phyloP scores from a whole-genome alignment of 2,113 vertebrate genomes.

The Urocolius indicus region DNA sequence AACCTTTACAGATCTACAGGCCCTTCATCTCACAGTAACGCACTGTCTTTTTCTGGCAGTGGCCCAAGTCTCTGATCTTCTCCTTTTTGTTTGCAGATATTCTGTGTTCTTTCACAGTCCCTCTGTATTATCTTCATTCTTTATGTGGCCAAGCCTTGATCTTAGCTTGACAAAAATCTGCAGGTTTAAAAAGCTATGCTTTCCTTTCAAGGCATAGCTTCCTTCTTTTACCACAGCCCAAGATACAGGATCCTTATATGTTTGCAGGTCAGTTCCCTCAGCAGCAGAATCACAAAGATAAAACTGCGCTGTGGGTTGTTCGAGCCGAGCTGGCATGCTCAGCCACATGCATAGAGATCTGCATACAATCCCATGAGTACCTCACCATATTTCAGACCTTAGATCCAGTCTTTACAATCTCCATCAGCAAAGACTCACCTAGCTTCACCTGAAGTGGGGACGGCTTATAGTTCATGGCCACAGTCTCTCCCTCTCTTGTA shows the following conservation, averaged over 20 bases:
- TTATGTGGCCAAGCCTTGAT: neutral
- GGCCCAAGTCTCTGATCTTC: neutral
- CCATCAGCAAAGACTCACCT: conserved; percentile 81
- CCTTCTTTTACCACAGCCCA: neutral
- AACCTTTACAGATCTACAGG: neutral
- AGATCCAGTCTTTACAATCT: neutral
- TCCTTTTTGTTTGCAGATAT: neutral
- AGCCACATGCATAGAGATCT: fast-evolving
- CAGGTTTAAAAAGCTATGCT: neutral
- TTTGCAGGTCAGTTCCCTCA: neutral
- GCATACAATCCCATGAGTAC: neutral
- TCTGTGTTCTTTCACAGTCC: neutral
- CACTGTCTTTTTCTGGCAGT: neutral
- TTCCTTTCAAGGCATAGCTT: neutral
- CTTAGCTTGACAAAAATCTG: neutral
- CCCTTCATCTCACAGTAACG: neutral
- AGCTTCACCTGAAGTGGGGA: conserved; percentile 96
- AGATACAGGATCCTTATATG: neutral
- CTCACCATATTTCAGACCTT: neutral
- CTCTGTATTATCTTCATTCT: neutral
- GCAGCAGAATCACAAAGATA: neutral
- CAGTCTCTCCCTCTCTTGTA: conserved; percentile 89
- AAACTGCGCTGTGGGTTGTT: neutral
- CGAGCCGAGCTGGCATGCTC: neutral
- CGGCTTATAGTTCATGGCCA: conserved; percentile 96